Percentiles rank a stretch among this genome's conserved stretches.
These are phyloP conservation scores for Rhombomys opimus DNA, from an alignment of 2,113 vertebrate species.

Conservation along the genomic window DNA sequence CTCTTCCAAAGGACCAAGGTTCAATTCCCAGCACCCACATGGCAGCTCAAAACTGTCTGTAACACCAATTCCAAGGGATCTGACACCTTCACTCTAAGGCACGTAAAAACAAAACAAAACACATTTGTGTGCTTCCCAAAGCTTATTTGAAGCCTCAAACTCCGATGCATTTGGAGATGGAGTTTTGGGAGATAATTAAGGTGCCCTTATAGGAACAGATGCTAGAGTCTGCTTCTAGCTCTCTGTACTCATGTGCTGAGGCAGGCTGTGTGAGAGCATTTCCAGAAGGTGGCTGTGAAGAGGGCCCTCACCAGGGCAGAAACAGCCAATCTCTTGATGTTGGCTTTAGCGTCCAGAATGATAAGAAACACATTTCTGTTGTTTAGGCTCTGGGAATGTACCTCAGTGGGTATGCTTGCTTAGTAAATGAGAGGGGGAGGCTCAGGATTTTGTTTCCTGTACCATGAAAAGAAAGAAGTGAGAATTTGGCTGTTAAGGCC, in stretches of 20 bases:
- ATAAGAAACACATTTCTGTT: neutral
- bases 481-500: neutral
- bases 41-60: no score
- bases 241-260: neutral
- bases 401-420: no score
- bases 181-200: neutral
- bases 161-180: neutral
- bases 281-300: neutral
- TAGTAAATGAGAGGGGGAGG: neutral
- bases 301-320: neutral
- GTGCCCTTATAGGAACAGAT: neutral
- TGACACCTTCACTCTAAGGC: no score
- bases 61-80: no score
- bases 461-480: neutral
- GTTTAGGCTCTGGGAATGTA: neutral
- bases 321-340: neutral
- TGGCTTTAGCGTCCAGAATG: neutral
- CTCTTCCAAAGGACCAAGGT: no score
- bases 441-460: neutral
- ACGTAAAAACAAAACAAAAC: no score
- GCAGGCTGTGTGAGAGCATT: neutral
- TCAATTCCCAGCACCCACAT: no score
- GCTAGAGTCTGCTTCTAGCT: neutral
- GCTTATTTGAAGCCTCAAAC: neutral
- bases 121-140: neutral